A percentile compares a stretch with the other conserved stretches of the same genome.
These are phyloP conservation scores for Nasonia giraulti DNA, from an alignment of 1,140 invertebrate species.

Conservation along the genomic window DNA sequence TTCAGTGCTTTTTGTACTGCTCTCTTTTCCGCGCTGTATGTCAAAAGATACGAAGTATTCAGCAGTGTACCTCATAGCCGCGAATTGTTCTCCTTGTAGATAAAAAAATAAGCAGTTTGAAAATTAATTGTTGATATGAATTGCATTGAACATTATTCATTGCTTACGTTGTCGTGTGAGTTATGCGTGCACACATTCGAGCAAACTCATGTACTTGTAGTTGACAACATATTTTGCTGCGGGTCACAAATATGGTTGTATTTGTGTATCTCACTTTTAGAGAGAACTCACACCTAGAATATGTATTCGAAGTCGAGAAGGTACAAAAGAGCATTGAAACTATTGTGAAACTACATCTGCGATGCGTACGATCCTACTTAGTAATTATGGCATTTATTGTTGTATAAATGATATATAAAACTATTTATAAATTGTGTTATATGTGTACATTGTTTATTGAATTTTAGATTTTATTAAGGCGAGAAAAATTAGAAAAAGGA, in stretches of 20 bases:
- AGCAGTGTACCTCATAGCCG: background rate
- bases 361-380: slow-evolving; percentile 54
- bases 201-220: background rate
- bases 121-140: slow-evolving; percentile 9
- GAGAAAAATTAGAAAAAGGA: slow-evolving; percentile 13
- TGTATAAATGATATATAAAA: slow-evolving; percentile 63
- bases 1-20: slow-evolving; percentile 43
- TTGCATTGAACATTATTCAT: background rate
- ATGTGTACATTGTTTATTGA: slow-evolving; percentile 70
- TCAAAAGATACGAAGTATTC: background rate
- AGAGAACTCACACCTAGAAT: background rate
- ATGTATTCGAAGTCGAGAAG: background rate
- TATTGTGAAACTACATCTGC: slow-evolving; percentile 47
- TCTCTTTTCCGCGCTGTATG: background rate
- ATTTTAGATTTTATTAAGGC: slow-evolving; percentile 69
- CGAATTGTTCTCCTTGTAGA: slow-evolving; percentile 4
- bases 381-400: slow-evolving; percentile 60
- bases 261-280: slow-evolving; percentile 5
- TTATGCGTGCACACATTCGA: background rate
- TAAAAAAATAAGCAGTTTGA: background rate
- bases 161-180: background rate
- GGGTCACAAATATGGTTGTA: slow-evolving; percentile 46
- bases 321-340: slow-evolving; percentile 48
- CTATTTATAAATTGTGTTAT: slow-evolving; percentile 70
- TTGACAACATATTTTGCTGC: slow-evolving; percentile 46